Base-by-base conservation (phyloP, 2,113 vertebrate species). In the Rhinichthys klamathensis region DNA sequence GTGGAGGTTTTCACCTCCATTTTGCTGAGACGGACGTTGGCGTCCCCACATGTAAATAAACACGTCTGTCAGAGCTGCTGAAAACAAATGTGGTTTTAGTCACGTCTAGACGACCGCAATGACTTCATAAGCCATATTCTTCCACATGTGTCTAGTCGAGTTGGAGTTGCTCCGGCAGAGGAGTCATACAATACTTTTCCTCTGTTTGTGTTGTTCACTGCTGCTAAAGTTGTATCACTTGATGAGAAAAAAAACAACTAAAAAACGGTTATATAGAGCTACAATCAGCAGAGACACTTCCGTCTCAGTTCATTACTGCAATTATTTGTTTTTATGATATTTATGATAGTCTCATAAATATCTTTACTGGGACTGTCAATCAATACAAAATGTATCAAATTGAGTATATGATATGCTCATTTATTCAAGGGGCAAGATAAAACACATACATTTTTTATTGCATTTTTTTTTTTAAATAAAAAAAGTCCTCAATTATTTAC, bases 51-150 rank as follows among this genome's bases (percentile, higher is more conserved):
- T 46, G 76, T 84, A 90, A 90, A 90, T 83, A 90, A 88, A 90
- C 83, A 83, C 73, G 63, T 81, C 79, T 80, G 84, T 78, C 88
- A 49, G 16, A 70, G 75, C 80, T 86, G 84, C 49, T 63, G 35
- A 90, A 85, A 87, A 86, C 76, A 90, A 85, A 84, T 63, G 41
- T 25, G 61, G 79, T 85, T 80, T 63, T 46, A 86, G 83, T 85
- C 85, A 85, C 60, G 85, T 89, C 83, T 89, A 90, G 89, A 89
- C 89, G 30, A 75, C 75, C 80, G 4, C 63, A 18, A 72, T 90
- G 86, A 88, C 70, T 63, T 89, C 87, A 88, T 67, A 27, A 87
- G 49, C 73, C 61, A 56, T 70, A 60, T 75, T 77, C 35, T 32
- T 80, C 38, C 78, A 70, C 83, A 82, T 30, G 60, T 30, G 38